A percentile compares a stretch with the other conserved stretches of the same genome.
phyloP scores from a whole-genome alignment of 2,797 vertebrate species.

The Lagorchestes hirsutus region DNA sequence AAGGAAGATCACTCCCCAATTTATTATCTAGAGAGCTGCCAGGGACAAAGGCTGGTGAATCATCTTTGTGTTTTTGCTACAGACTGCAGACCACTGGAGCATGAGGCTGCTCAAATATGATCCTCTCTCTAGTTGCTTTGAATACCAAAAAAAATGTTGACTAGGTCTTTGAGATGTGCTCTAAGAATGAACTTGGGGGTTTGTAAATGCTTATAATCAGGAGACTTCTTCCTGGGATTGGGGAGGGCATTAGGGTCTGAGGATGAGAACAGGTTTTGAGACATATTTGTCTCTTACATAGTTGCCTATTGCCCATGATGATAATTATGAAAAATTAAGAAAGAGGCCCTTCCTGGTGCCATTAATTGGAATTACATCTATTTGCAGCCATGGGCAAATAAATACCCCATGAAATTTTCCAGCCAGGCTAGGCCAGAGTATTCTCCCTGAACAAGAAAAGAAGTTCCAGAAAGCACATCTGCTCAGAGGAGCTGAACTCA shows the following conservation, averaged over 20 bases:
- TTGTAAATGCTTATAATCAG: conserved; percentile 40
- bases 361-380: not conserved
- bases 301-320: not conserved
- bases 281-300: not conserved
- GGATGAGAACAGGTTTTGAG: not conserved
- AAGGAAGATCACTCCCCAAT: conserved; percentile 74
- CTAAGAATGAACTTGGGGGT: conserved; percentile 63
- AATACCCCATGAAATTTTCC: not conserved
- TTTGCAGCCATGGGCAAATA: not conserved
- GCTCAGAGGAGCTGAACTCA: not conserved
- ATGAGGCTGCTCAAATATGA: conserved; percentile 56
- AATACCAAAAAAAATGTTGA: conserved; percentile 73
- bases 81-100: conserved; percentile 63
- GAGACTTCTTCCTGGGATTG: not conserved
- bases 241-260: not conserved
- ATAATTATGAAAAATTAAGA: not conserved
- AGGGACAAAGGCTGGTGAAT: conserved; percentile 72
- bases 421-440: not conserved
- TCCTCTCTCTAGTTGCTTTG: conserved; percentile 63
- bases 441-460: not conserved
- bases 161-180: conserved; percentile 45
- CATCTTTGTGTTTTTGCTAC: conserved; percentile 65
- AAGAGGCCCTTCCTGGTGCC: not conserved
- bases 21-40: conserved; percentile 78
- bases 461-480: not conserved